A percentile compares a stretch with the other conserved stretches of the same genome.
phyloP scores from a whole-genome alignment of 2,888 invertebrate genomes.

The Serrognathus titanus region DNA sequence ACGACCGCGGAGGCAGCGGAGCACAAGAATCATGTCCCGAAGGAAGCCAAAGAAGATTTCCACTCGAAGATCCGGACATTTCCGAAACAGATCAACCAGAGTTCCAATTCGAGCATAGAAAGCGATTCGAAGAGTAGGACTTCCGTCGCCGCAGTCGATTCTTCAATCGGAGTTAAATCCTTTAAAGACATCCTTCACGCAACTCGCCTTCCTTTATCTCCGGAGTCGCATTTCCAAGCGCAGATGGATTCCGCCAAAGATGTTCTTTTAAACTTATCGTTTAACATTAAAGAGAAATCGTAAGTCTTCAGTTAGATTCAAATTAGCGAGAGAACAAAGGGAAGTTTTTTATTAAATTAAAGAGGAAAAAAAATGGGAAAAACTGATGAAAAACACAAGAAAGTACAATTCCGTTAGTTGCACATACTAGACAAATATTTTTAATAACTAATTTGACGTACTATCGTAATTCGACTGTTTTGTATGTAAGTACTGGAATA shows the following conservation, averaged over 20 bases:
- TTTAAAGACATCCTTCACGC: conserved; percentile 42
- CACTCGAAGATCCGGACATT: conserved; percentile 30
- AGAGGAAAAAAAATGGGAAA: conserved; percentile 9
- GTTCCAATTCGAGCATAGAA: conserved; percentile 46
- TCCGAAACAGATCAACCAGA: conserved; percentile 39
- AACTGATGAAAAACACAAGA: conserved; percentile 32
- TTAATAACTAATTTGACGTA: conserved; percentile 27
- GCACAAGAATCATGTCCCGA: conserved; percentile 58
- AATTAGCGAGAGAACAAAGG: not conserved
- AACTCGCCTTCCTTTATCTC: conserved; percentile 27
- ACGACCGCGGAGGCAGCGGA: conserved; percentile 85
- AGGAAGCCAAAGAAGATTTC: conserved; percentile 28
- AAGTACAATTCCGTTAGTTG: conserved; percentile 43
- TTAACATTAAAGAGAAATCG: conserved; percentile 40
- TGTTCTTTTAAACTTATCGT: conserved; percentile 44
- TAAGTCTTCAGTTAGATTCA: conserved; percentile 15
- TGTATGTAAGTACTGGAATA: conserved; percentile 23
- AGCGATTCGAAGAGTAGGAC: conserved; percentile 45
- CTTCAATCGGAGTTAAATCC: conserved; percentile 33
- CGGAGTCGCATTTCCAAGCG: conserved; percentile 38
- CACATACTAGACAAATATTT: conserved; percentile 35
- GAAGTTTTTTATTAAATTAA: not conserved
- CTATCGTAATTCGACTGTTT: conserved; percentile 23
- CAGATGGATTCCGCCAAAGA: conserved; percentile 44
- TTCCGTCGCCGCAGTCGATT: conserved; percentile 31